Percentiles rank a stretch among this genome's conserved stretches.
Evolutionary conservation across 2,888 invertebrate species (phyloP).

Genomic region (Rugalucina vietnamica): DNA sequence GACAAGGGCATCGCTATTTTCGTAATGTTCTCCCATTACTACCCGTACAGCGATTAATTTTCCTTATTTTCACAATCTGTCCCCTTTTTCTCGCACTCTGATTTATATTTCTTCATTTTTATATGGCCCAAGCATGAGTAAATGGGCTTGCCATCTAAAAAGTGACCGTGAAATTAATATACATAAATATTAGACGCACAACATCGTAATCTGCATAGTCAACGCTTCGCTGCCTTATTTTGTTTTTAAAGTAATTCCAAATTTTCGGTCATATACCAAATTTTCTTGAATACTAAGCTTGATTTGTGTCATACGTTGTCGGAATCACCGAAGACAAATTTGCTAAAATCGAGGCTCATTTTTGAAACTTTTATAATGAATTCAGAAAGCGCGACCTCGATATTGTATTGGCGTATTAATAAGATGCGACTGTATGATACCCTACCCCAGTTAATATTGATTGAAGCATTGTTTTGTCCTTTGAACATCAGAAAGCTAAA

Average conservation of each 20-base stretch:
- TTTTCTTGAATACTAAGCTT: too few species aligned
- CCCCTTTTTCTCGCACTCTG: not conserved
- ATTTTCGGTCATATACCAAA: too few species aligned
- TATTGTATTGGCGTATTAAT: conserved; percentile 33
- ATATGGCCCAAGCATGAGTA: too few species aligned
- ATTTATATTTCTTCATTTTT: conserved; percentile 4
- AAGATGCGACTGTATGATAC: conserved; percentile 38
- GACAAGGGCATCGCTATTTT: not conserved
- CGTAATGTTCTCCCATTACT: not conserved
- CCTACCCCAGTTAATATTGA: conserved; percentile 60
- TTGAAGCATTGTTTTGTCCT: conserved; percentile 55
- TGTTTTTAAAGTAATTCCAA: too few species aligned
- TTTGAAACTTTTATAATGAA: conserved; percentile 10
- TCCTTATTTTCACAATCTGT: not conserved
- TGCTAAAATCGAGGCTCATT: too few species aligned
- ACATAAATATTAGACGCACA: too few species aligned
- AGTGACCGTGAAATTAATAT: too few species aligned
- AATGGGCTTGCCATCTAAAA: too few species aligned
- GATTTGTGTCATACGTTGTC: too few species aligned
- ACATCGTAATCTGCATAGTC: too few species aligned
- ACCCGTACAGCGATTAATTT: conserved; percentile 5
- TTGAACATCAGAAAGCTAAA: conserved; percentile 50
- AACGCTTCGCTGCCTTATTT: too few species aligned
- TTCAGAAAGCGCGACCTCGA: conserved; percentile 13
- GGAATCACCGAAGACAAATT: too few species aligned